These are phyloP conservation scores for Ormyrus pomaceus DNA, from an alignment of 2,888 invertebrate genomes.

Conservation along the genomic window DNA sequence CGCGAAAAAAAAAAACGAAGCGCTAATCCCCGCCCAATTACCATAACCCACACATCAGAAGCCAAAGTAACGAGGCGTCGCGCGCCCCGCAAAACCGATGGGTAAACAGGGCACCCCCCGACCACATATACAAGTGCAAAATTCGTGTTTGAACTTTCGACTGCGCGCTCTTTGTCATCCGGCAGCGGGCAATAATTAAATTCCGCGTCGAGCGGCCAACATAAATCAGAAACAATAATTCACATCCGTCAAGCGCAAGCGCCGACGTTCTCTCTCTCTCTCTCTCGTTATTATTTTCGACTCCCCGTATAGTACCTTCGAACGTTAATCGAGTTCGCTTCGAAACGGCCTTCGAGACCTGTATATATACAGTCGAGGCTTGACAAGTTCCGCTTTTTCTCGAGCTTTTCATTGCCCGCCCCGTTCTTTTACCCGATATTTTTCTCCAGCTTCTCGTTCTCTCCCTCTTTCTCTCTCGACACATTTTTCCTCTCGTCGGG, in stretches of 20 bases:
- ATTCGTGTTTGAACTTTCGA: slow-evolving; percentile 22
- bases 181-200: slow-evolving; percentile 51
- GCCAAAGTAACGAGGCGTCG: no score
- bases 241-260: slow-evolving; percentile 45
- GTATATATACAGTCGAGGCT: not conserved
- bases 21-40: no score
- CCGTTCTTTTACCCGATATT: no score
- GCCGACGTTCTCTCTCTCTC: not conserved
- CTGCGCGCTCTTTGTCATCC: slow-evolving; percentile 5
- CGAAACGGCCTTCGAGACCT: not conserved
- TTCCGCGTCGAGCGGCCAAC: slow-evolving; percentile 43
- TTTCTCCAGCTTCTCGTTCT: not conserved
- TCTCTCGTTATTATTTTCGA: slow-evolving; percentile 47
- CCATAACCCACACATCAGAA: no score
- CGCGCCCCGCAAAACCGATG: no score
- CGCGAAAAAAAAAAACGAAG: no score
- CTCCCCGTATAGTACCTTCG: not conserved
- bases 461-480: slow-evolving; percentile 2
- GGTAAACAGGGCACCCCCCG: no score
- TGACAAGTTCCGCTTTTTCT: slow-evolving; percentile 20
- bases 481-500: slow-evolving; percentile 15
- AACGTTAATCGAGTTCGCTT: slow-evolving; percentile 45
- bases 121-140: slow-evolving; percentile 10
- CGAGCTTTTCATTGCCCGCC: no score
- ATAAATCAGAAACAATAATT: slow-evolving; percentile 54